Percentiles rank a stretch among this genome's conserved stretches.
Evolutionary conservation across 2,113 vertebrate genomes (phyloP).

Genomic region (Ranitomeya imitator): DNA sequence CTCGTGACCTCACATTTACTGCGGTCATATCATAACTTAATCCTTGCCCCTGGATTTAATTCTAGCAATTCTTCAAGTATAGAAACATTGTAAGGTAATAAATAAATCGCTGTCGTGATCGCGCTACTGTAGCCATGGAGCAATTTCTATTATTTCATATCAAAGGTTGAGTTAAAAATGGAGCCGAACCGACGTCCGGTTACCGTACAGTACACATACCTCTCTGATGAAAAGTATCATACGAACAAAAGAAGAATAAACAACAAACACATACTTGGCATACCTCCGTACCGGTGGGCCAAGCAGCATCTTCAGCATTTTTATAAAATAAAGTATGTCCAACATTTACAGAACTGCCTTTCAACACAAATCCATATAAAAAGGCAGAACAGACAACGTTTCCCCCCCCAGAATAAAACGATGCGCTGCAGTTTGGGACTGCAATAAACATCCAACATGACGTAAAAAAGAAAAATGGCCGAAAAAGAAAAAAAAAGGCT

Average conservation of each 20-base stretch:
- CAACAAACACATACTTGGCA: not conserved
- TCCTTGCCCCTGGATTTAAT: constrained; percentile 8
- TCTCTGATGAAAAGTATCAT: constrained; percentile 11
- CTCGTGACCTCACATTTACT: not conserved
- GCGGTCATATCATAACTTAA: constrained; percentile 33
- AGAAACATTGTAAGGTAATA: constrained; percentile 66
- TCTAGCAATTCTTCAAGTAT: constrained; percentile 68
- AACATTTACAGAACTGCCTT: constrained; percentile 58
- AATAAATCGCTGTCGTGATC: constrained; percentile 44
- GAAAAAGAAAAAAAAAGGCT: not conserved
- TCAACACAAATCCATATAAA: constrained; percentile 65
- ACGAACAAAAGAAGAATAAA: not conserved
- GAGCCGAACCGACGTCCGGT: not conserved
- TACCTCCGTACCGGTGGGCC: not conserved
- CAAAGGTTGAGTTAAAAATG: not conserved
- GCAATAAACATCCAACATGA: constrained; percentile 68
- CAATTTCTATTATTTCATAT: constrained; percentile 11
- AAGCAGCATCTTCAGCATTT: constrained; percentile 1
- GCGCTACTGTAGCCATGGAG: not conserved
- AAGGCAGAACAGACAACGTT: constrained; percentile 65
- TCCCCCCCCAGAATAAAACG: constrained; percentile 58
- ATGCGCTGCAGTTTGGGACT: constrained; percentile 64
- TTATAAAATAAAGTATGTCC: constrained; percentile 26
- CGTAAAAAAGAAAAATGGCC: constrained; percentile 67
- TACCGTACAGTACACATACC: constrained; percentile 10